Percentiles rank a stretch among this genome's conserved stretches.
These are phyloP conservation scores for Cephalopterus ornatus DNA, from an alignment of 2,113 vertebrate species.

Conservation along the genomic window DNA sequence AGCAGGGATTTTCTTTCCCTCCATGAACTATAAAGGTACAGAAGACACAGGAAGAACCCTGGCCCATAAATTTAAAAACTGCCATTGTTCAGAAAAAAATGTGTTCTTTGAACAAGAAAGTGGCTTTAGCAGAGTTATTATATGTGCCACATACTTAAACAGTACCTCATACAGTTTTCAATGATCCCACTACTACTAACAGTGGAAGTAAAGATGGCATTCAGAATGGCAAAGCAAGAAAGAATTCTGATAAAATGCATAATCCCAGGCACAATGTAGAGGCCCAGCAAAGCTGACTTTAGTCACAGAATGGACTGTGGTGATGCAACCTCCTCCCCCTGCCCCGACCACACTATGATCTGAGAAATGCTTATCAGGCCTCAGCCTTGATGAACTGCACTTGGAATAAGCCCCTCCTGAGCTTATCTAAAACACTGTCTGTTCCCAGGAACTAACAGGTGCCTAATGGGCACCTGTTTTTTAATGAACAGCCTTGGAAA, in stretches of 20 bases:
- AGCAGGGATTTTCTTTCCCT: background rate
- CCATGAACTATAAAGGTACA: background rate
- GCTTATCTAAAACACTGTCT: background rate
- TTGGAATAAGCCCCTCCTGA: background rate
- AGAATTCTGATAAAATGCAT: background rate
- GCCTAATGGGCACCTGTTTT: background rate
- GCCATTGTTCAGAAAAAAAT: background rate
- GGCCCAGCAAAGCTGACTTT: background rate
- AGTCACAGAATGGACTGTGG: background rate
- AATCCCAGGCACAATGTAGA: background rate
- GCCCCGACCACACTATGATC: background rate
- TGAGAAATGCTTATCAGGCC: background rate
- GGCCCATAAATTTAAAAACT: background rate
- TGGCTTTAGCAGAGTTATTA: background rate
- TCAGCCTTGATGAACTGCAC: background rate
- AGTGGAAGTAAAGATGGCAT: background rate
- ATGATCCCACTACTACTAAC: accelerated
- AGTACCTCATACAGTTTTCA: background rate
- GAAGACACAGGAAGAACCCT: background rate
- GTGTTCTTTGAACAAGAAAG: background rate
- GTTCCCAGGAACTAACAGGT: background rate
- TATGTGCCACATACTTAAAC: background rate
- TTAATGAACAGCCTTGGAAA: background rate
- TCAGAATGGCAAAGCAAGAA: background rate
- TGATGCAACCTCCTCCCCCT: background rate